phyloP scores from a whole-genome alignment of 2,797 vertebrate species.

The Rhinatrema bivittatum region DNA sequence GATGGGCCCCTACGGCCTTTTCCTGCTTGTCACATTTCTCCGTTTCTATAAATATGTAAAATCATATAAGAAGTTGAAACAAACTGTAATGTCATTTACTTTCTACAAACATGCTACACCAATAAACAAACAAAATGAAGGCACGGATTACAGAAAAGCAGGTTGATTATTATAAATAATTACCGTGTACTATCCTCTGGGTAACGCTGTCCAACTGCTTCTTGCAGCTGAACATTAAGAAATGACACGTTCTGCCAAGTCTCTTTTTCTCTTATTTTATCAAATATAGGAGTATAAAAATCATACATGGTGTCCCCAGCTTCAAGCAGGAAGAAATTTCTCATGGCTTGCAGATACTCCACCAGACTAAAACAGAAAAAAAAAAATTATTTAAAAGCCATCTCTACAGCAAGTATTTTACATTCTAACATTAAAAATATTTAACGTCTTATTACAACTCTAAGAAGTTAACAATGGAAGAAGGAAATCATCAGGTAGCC shows the following conservation, averaged over 20 bases:
- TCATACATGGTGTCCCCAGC: conserved; percentile 98
- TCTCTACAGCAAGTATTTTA: neutral
- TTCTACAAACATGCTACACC: too few relatives aligned
- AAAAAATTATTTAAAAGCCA: neutral
- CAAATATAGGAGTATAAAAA: conserved; percentile 96
- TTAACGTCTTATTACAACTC: neutral
- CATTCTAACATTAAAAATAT: neutral
- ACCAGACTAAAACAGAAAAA: conserved; percentile 60
- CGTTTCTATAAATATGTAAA: too few relatives aligned
- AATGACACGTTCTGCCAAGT: conserved; percentile 90
- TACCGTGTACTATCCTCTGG: conserved; percentile 89
- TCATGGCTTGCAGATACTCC: conserved; percentile 94
- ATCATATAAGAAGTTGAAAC: too few relatives aligned
- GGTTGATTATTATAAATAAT: too few relatives aligned
- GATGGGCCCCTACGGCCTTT: too few relatives aligned
- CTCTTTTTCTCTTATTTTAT: conserved; percentile 92
- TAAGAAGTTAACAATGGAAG: too few relatives aligned
- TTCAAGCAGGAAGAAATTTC: conserved; percentile 95
- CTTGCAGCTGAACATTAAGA: conserved; percentile 87
- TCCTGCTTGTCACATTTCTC: too few relatives aligned
- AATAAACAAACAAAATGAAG: too few relatives aligned
- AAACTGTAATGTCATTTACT: too few relatives aligned
- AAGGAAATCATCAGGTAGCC: too few relatives aligned
- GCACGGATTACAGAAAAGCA: too few relatives aligned
- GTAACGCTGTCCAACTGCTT: conserved; percentile 88